These are phyloP conservation scores for Drosophila micromelanica DNA, from an alignment of 1,140 invertebrate genomes.

Conservation along the genomic window DNA sequence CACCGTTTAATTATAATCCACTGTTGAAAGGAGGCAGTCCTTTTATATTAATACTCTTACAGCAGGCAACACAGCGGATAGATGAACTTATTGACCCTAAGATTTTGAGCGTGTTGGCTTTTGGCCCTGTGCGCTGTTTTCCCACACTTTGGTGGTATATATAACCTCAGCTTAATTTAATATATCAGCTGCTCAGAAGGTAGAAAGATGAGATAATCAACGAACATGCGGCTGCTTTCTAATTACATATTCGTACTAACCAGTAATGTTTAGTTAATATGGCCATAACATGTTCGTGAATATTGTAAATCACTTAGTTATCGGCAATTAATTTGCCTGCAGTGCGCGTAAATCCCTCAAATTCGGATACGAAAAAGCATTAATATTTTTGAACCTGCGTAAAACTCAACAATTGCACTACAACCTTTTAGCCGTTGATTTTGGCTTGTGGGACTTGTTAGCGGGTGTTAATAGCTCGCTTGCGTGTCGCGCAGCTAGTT, in stretches of 20 bases:
- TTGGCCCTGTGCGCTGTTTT: constrained; percentile 25
- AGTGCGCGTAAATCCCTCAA: constrained; percentile 59
- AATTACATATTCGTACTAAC: not conserved
- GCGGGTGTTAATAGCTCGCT: constrained; percentile 73
- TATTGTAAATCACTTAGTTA: constrained; percentile 78
- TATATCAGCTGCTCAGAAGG: constrained; percentile 38
- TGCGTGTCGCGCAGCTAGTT: constrained; percentile 57
- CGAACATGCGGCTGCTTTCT: constrained; percentile 46
- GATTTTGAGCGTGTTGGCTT: constrained; percentile 51
- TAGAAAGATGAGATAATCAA: constrained; percentile 49
- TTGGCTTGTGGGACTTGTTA: constrained; percentile 54
- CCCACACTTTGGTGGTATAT: constrained; percentile 15
- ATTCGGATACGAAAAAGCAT: not conserved
- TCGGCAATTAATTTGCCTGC: constrained; percentile 68
- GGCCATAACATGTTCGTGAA: constrained; percentile 71
- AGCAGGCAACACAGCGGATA: constrained; percentile 40
- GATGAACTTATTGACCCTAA: constrained; percentile 67
- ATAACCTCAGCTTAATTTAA: constrained; percentile 51
- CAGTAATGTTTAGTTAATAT: constrained; percentile 69
- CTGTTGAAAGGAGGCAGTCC: too few relatives aligned
- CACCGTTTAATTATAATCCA: too few relatives aligned
- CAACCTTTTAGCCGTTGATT: constrained; percentile 11
- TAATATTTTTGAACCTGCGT: not conserved
- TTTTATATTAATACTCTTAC: not conserved
- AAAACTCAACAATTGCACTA: not conserved